Evolutionary conservation across 2,797 vertebrate species (phyloP), one percentile per base, ranked within the genome.

Genomic region (Eulemur coronatus): DNA sequence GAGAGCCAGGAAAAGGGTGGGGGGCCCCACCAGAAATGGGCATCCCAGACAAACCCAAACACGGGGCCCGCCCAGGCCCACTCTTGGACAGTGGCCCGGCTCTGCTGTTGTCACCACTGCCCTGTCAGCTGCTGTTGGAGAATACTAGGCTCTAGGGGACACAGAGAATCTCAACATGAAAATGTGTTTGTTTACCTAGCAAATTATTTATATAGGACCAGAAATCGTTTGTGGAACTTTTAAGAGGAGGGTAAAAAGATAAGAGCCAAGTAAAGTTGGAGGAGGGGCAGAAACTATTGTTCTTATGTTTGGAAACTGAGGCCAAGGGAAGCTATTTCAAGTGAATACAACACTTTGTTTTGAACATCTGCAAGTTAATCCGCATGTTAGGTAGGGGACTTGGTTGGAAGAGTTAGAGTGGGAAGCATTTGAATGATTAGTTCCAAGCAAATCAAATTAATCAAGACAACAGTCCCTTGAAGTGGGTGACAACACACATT

Each of bases 1-100:
- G 41, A 33, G 41, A 86, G 84, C 46, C 87, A 97, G 95, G 96
- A 97, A 96, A 93, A 90, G 92, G 89, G 80, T 61, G 89, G 89
- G 73, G 55, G 63, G 72, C 79, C 87, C 75, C 75, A 70, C 72
- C 69, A 79, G 72, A 82, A 92, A 59, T 8, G 46, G 84, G 92
- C 81, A 90, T 87, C 86, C 67, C 85, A 89, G 95, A 87, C 67
- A 75, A 91, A 96, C 14, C 57, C 75, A 96, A 96, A 97, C 84
- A 96, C 7, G 6, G 52, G 17, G 41, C 70, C 50, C 28, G 10
- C 75, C 86, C 38, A 38, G 80, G 48, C 35, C n/a, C 69, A 33
- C 18, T 33, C 48, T 3, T 59, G 46, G 59, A 46, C 52, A 15
- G 17, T 4, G 55, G 30, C 79, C 41, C 0, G 22, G n/a, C 43